A percentile compares a stretch with the other conserved stretches of the same genome.
phyloP scores from a whole-genome alignment of 2,888 invertebrate species.

The Conops quadrifasciatus region DNA sequence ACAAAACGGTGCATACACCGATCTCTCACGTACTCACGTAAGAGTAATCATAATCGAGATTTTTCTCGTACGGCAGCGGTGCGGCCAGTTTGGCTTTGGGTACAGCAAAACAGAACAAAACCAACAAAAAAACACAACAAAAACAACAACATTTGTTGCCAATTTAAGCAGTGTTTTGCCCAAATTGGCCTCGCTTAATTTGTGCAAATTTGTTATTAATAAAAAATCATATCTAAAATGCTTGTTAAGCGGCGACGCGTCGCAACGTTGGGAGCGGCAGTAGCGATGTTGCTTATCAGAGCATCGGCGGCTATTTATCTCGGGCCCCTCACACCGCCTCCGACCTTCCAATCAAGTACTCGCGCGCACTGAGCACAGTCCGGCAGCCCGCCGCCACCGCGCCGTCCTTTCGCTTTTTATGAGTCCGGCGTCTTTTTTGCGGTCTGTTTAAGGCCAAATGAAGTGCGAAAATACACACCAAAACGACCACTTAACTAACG shows the following conservation, averaged over 20 bases:
- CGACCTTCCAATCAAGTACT: not conserved
- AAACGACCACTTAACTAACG: slow-evolving; percentile 1
- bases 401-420: no score
- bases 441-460: slow-evolving; percentile 11
- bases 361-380: not conserved
- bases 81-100: no score
- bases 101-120: not conserved
- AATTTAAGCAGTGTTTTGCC: slow-evolving; percentile 18
- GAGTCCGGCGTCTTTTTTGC: not conserved
- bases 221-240: slow-evolving; percentile 23
- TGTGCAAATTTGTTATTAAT: slow-evolving; percentile 34
- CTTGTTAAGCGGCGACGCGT: slow-evolving; percentile 1
- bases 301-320: slow-evolving; percentile 6
- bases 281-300: not conserved
- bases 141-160: not conserved
- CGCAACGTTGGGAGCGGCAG: no score
- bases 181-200: slow-evolving; percentile 31
- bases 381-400: not conserved
- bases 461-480: slow-evolving; percentile 20
- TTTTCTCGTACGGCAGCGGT: not conserved
- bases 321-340: not conserved
- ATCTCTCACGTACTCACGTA: not conserved
- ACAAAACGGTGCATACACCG: no score
- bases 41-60: not conserved
- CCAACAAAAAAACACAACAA: not conserved